Evolutionary conservation across 2,888 invertebrate species (phyloP).

Genomic region (Caenorhabditis sp.): DNA sequence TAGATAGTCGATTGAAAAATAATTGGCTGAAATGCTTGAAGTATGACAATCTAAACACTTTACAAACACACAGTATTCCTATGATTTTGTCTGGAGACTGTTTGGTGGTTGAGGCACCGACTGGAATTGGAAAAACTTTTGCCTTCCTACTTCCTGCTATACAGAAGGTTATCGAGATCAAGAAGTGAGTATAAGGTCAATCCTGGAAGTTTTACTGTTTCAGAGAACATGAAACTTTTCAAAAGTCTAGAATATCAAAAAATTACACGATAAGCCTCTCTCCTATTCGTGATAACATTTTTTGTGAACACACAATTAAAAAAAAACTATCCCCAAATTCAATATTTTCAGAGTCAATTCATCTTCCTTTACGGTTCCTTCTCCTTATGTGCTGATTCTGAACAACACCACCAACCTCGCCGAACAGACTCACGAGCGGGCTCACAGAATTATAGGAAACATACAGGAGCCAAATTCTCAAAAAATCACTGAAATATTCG

Average conservation of each 20-base stretch:
- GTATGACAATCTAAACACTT: constrained; percentile 12
- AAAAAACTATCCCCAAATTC: background rate
- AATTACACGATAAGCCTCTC: too few species aligned
- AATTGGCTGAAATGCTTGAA: constrained; percentile 3
- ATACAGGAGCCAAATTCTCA: background rate
- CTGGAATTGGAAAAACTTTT: constrained; percentile 41
- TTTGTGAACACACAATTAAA: too few species aligned
- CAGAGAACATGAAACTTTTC: too few species aligned
- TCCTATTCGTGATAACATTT: too few species aligned
- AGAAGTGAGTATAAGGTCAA: background rate
- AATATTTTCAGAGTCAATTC: background rate
- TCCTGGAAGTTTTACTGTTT: too few species aligned
- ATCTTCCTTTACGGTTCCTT: background rate
- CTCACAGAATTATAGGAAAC: constrained; percentile 8
- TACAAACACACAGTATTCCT: constrained; percentile 12
- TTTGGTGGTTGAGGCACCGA: constrained; percentile 25
- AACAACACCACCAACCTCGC: constrained; percentile 14
- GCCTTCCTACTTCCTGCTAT: constrained; percentile 31
- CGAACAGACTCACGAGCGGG: constrained; percentile 11
- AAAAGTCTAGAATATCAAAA: too few species aligned
- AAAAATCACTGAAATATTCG: constrained; percentile 11
- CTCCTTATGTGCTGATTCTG: constrained; percentile 19
- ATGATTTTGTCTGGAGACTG: constrained; percentile 3
- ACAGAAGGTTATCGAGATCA: constrained; percentile 8
- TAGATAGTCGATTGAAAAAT: constrained; percentile 8